Conservation (phyloP, 2,113 vertebrate genomes). For the Pygoscelis adeliae region DNA sequence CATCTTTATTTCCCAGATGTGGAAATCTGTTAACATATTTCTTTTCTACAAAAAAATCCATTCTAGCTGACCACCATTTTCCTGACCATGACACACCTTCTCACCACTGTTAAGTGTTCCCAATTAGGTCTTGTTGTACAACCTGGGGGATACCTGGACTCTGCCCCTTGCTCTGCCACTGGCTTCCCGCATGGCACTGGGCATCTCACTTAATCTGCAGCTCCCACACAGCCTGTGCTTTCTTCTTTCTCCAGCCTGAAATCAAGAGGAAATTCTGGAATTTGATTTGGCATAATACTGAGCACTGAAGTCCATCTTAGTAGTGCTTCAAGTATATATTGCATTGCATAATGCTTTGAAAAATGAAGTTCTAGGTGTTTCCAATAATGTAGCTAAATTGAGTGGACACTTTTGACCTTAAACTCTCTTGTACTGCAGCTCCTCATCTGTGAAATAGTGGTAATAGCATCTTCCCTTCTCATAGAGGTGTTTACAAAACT, state of each 20-base stretch:
- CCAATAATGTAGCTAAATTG: background rate
- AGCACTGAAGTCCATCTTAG: background rate
- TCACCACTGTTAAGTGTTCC: background rate
- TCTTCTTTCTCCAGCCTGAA: background rate
- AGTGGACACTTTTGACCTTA: conserved; percentile 36
- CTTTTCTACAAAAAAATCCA: background rate
- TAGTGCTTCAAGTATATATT: background rate
- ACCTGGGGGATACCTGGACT: background rate
- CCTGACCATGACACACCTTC: background rate
- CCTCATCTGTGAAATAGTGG: conserved; percentile 10
- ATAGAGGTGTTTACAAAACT: background rate
- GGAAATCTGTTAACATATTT: fast-evolving
- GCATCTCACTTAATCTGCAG: background rate
- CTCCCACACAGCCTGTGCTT: background rate
- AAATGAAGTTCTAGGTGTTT: background rate
- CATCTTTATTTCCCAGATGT: background rate
- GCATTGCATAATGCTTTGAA: background rate
- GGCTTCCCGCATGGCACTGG: background rate
- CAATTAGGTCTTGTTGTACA: background rate
- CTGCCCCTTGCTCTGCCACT: background rate
- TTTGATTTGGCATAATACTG: background rate
- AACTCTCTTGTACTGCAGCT: background rate
- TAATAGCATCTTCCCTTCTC: background rate
- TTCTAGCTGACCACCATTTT: background rate
- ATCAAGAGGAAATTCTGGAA: background rate